Evolutionary conservation across 1,140 invertebrate genomes (phyloP), one percentile per base, ranked within the genome.

Genomic region (Drosophila nannoptera): DNA sequence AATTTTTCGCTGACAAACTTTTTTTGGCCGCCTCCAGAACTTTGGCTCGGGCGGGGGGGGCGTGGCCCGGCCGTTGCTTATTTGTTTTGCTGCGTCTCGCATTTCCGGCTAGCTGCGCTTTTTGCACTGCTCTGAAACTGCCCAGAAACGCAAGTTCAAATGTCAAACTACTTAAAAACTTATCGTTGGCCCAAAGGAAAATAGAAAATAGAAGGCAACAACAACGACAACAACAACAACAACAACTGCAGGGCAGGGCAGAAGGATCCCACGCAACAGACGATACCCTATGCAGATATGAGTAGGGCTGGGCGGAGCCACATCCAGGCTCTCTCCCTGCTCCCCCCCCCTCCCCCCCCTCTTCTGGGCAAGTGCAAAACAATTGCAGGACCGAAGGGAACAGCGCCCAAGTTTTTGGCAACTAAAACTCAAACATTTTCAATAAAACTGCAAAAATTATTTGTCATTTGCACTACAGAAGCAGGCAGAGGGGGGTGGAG

Each of bases 111-210:
- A 83, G 75, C 72, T 84, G 80, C 73, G 80, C 80, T 80, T 84
- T 84, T 84, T 84, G n/a, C 84, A 84, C 84, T 84, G 80, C 80
- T 84, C 66, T 55, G 66, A 80, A 78, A 73, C 68, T 78, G 61
- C 22, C 22, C 22, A 22, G 22, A 22, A 75, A 84, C 80, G 80
- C 80, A 84, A 84, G 80, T 84, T 84, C 80, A 84, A 84, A 84
- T 84, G 80, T 84, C 80, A 84, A 84, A 84, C 80, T 84, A 84
- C 80, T 84, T 84, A 84, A 84, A 84, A 84, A 84, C 80, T 84
- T 84, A 84, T 84, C 84, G 80, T 84, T 84, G 74, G 80, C 80
- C 84, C 40, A 76, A 84, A 84, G 75, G 8, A 38, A 49, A 54
- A 14, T 22, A 38, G 7, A 11, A 6, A 54, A 14, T 11, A 53